phyloP scores from a whole-genome alignment of 2,888 invertebrate species.

The Drosophila cracens region DNA sequence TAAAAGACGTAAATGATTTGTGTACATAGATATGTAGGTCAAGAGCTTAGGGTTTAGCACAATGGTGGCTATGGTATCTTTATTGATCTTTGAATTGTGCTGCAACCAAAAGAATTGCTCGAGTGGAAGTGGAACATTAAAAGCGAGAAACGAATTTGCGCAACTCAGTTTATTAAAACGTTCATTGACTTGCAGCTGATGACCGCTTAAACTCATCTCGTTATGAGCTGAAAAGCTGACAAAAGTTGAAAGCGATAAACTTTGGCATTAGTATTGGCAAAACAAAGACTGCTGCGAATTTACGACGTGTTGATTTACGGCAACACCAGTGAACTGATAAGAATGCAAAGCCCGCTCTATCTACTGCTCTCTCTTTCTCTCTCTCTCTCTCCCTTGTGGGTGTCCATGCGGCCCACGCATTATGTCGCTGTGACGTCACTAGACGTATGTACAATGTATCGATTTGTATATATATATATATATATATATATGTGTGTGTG shows the following conservation, averaged over 20 bases:
- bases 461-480: conserved; percentile 46
- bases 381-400: background rate
- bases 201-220: background rate
- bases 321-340: conserved; percentile 15
- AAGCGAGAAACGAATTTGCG: background rate
- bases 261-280: conserved; percentile 23
- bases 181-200: background rate
- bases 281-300: conserved; percentile 17
- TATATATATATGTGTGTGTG: background rate
- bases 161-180: background rate
- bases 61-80: conserved; percentile 1
- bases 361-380: background rate
- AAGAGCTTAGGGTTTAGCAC: background rate
- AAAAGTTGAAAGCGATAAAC: conserved; percentile 33
- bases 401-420: conserved; percentile 45
- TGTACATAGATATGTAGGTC: background rate
- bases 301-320: background rate
- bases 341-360: conserved; percentile 16
- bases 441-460: conserved; percentile 31
- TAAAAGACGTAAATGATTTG: background rate
- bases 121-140: background rate
- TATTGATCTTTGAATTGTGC: conserved; percentile 14
- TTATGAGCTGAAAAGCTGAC: background rate
- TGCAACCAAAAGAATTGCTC: background rate
- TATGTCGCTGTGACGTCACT: conserved; percentile 58